Conservation (phyloP, 2,113 vertebrate species). For the Coryphaenoides rupestris region DNA sequence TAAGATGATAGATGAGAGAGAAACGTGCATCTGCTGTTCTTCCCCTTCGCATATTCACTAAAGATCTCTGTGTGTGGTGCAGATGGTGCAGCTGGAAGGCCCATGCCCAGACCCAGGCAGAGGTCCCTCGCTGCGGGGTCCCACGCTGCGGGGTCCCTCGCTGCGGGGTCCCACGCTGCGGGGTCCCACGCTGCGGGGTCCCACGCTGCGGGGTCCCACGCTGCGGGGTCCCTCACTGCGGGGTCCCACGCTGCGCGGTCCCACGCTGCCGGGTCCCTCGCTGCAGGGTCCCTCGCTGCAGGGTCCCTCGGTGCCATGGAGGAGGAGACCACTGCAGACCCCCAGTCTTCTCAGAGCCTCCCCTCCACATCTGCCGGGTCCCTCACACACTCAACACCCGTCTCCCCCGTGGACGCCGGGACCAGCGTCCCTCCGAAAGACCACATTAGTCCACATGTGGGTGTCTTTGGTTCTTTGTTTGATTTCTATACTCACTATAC, state of each 20-base stretch:
- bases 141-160: slow-evolving; percentile 42
- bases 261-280: no score
- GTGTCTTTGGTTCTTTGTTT: slow-evolving; percentile 12
- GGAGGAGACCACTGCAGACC: no score
- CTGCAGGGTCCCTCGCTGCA: no score
- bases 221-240: no score
- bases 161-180: slow-evolving; percentile 42
- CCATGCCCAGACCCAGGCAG: slow-evolving; percentile 72
- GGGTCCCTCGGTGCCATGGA: no score
- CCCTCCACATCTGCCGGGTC: no score
- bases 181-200: slow-evolving; percentile 45
- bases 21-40: not conserved
- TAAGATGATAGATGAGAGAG: not conserved
- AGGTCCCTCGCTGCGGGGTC: slow-evolving; percentile 58
- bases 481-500: not conserved
- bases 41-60: slow-evolving; percentile 4
- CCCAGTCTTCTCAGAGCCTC: no score
- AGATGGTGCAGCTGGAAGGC: slow-evolving; percentile 35
- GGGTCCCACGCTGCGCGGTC: no score
- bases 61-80: not conserved
- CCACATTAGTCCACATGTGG: slow-evolving; percentile 58
- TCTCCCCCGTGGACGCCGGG: slow-evolving; percentile 33
- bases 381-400: no score
- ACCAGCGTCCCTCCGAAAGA: slow-evolving; percentile 33
- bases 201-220: slow-evolving; percentile 48